Percentiles rank a stretch among this genome's conserved stretches.
phyloP scores from a whole-genome alignment of 2,888 invertebrate genomes.

The Tridacna gigas region DNA sequence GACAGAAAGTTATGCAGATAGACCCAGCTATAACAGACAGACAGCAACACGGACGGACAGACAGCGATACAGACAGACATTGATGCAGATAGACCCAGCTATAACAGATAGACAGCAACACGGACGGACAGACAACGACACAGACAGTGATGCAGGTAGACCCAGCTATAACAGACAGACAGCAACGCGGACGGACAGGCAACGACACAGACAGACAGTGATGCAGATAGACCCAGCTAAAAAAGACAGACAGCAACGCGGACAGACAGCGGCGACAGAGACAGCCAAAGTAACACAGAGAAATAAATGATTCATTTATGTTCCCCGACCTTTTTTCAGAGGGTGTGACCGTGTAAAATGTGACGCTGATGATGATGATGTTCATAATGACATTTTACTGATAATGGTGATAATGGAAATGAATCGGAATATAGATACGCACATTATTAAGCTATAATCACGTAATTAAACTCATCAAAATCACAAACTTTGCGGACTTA shows the following conservation, averaged over 20 bases:
- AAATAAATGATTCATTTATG: not conserved
- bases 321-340: not conserved
- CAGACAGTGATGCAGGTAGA: not conserved
- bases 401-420: not conserved
- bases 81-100: no score
- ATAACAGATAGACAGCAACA: no score
- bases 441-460: no score
- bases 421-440: not conserved
- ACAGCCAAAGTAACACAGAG: no score
- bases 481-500: not conserved
- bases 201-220: not conserved
- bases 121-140: no score
- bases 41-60: not conserved
- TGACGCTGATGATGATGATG: not conserved
- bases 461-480: no score
- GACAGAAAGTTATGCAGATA: not conserved
- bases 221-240: not conserved
- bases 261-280: not conserved
- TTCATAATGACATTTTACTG: not conserved
- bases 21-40: not conserved
- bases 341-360: not conserved
- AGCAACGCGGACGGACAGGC: not conserved
- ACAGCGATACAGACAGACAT: no score
- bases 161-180: constrained; percentile 2
- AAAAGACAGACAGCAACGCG: not conserved